Conservation (phyloP, 2,888 invertebrate species). For the Lumbricus terrestris region DNA sequence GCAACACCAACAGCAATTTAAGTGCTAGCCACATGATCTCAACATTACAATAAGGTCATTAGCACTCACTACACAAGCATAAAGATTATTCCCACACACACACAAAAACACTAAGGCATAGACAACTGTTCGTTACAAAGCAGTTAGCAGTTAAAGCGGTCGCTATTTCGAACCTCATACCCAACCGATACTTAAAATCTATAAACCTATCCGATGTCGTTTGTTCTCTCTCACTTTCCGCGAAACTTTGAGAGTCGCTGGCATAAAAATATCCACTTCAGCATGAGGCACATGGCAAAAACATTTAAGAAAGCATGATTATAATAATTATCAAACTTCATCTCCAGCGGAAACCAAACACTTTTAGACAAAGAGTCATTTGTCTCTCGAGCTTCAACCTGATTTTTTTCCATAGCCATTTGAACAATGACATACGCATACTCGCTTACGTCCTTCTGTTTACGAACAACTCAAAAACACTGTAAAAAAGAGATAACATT, state of each 20-base stretch:
- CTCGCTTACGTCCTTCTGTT: background rate
- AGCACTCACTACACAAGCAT: no score
- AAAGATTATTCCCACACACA: no score
- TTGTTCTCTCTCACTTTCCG: no score
- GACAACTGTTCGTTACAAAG: no score
- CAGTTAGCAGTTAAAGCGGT: no score
- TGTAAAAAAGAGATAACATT: background rate
- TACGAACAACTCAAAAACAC: background rate
- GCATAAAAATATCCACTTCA: background rate
- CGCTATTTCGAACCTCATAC: no score
- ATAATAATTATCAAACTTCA: background rate
- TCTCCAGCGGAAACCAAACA: background rate
- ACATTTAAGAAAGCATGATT: background rate
- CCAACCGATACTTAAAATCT: no score
- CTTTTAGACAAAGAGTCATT: background rate
- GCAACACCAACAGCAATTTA: no score
- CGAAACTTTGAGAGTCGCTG: background rate
- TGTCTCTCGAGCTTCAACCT: background rate
- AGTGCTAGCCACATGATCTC: no score
- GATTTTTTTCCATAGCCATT: background rate
- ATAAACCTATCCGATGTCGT: no score
- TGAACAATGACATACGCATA: background rate
- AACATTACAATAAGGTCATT: no score
- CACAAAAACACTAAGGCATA: no score
- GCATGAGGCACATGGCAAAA: background rate